These are phyloP conservation scores for Lithobates sylvaticus DNA, from an alignment of 2,797 vertebrate genomes.

Conservation along the genomic window DNA sequence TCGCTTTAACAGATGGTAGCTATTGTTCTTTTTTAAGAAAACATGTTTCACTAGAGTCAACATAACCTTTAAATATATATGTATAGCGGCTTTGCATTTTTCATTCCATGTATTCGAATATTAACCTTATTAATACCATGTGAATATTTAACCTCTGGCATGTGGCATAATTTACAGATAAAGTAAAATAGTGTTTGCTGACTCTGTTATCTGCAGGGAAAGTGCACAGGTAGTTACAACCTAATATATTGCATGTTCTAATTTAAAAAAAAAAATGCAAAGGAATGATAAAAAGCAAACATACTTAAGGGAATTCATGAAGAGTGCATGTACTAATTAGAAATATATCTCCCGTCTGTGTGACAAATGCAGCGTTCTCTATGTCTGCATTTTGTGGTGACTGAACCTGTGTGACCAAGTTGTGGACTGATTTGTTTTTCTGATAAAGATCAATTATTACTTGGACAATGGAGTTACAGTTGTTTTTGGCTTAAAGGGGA, in stretches of 20 bases:
- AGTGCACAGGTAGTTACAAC: background rate
- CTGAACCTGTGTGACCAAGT: no score
- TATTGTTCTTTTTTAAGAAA: conserved; percentile 42
- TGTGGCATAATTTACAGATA: conserved; percentile 9
- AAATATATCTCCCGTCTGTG: no score
- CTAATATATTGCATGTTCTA: background rate
- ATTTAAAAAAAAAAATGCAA: no score
- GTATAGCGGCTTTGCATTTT: conserved; percentile 6
- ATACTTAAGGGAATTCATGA: no score
- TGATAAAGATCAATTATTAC: no score
- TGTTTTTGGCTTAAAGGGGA: no score
- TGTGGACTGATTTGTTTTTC: no score
- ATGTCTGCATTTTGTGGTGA: no score
- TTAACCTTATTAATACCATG: conserved; percentile 1
- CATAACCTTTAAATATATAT: conserved; percentile 34
- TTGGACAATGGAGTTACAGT: no score
- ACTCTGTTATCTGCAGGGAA: background rate
- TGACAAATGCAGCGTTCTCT: no score
- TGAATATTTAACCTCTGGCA: conserved; percentile 25
- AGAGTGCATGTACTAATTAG: no score
- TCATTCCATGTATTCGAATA: background rate
- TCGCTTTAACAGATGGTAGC: conserved; percentile 29
- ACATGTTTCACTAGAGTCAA: conserved; percentile 30
- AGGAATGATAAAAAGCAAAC: no score
- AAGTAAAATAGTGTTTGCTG: background rate